phyloP scores from a whole-genome alignment of 2,888 invertebrate species.

The Himalopsyche tibetana region DNA sequence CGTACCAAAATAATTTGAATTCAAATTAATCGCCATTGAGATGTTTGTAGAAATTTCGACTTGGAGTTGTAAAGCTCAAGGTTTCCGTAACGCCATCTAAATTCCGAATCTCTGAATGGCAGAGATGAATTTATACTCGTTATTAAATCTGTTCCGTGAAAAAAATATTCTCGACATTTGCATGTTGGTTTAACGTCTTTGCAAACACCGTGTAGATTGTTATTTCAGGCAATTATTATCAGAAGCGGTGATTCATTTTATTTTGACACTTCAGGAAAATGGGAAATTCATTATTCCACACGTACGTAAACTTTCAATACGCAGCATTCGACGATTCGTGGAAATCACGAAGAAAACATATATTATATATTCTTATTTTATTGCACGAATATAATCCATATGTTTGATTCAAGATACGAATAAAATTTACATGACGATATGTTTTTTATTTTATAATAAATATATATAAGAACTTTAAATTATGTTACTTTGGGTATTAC shows the following conservation, averaged over 20 bases:
- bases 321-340: background rate
- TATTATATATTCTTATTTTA: background rate
- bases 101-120: no score
- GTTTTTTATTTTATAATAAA: no score
- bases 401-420: background rate
- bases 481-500: no score
- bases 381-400: background rate
- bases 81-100: no score
- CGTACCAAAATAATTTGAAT: no score
- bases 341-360: slow-evolving; percentile 8
- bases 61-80: no score
- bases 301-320: slow-evolving; percentile 26
- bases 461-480: no score
- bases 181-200: background rate
- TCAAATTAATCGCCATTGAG: no score
- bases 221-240: slow-evolving; percentile 38
- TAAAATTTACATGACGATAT: background rate
- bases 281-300: slow-evolving; percentile 19
- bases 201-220: slow-evolving; percentile 10
- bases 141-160: no score
- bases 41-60: no score
- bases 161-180: no score
- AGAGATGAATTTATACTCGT: no score
- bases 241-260: slow-evolving; percentile 34
- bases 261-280: slow-evolving; percentile 30